Evolutionary conservation across 2,113 vertebrate genomes (phyloP).

Genomic region (Coracopsis vasa): DNA sequence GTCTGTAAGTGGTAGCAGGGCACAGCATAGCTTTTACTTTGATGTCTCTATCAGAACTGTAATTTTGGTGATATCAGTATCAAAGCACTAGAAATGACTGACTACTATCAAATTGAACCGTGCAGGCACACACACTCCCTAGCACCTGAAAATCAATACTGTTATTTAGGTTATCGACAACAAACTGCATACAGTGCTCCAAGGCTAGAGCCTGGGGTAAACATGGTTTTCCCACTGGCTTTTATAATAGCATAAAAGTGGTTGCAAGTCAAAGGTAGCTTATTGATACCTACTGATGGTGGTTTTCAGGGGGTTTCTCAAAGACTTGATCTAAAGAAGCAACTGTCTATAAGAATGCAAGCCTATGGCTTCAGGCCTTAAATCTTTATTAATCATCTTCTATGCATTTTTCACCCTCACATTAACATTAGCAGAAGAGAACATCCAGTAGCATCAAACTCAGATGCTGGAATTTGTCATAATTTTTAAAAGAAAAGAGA

Average conservation of each 20-base stretch:
- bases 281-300: neutral
- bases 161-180: neutral
- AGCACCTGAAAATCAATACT: neutral
- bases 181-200: neutral
- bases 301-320: neutral
- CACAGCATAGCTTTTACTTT: neutral
- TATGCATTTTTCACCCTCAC: neutral
- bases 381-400: neutral
- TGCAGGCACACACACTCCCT: neutral
- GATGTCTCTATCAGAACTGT: neutral
- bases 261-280: neutral
- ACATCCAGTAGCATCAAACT: neutral
- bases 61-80: neutral
- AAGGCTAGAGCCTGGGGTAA: neutral
- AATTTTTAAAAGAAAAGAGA: neutral
- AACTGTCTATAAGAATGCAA: neutral
- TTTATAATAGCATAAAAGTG: neutral
- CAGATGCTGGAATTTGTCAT: neutral
- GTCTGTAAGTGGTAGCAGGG: neutral
- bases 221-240: neutral
- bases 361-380: neutral
- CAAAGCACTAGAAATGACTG: neutral
- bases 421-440: accelerated
- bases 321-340: neutral
- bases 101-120: neutral